These are phyloP conservation scores for Nasua narica DNA, from an alignment of 2,797 vertebrate species.

Conservation along the genomic window DNA sequence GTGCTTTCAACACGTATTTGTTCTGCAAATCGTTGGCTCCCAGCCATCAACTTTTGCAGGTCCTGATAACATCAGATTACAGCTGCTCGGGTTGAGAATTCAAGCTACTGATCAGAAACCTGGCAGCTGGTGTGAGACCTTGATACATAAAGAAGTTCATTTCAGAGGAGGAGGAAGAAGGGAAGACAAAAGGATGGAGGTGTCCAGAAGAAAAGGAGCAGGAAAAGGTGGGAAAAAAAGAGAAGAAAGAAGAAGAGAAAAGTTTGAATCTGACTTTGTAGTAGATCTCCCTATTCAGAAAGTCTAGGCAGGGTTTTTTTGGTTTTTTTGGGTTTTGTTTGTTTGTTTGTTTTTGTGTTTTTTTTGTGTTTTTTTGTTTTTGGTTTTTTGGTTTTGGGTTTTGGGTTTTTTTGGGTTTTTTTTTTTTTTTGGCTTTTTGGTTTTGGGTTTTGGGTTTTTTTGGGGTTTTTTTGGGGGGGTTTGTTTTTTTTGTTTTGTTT, in stretches of 20 bases:
- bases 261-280: background rate
- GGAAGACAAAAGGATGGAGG: background rate
- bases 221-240: background rate
- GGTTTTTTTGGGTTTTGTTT: background rate
- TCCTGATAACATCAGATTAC: conserved; percentile 41
- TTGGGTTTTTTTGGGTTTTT: too few relatives aligned
- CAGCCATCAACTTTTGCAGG: background rate
- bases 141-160: background rate
- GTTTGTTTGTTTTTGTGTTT: background rate
- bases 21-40: background rate
- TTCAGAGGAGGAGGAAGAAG: background rate
- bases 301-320: background rate
- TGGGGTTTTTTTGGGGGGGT: background rate
- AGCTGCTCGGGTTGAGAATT: background rate
- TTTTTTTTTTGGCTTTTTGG: background rate
- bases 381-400: background rate
- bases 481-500: background rate
- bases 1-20: background rate
- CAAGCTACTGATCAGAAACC: conserved; percentile 50
- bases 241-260: background rate
- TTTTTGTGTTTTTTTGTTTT: background rate
- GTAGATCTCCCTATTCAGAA: background rate
- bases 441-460: background rate
- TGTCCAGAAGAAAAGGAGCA: background rate
- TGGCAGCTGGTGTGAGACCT: background rate